Base-by-base conservation (phyloP, 1,140 invertebrate species). In the Achatina immaculata region DNA sequence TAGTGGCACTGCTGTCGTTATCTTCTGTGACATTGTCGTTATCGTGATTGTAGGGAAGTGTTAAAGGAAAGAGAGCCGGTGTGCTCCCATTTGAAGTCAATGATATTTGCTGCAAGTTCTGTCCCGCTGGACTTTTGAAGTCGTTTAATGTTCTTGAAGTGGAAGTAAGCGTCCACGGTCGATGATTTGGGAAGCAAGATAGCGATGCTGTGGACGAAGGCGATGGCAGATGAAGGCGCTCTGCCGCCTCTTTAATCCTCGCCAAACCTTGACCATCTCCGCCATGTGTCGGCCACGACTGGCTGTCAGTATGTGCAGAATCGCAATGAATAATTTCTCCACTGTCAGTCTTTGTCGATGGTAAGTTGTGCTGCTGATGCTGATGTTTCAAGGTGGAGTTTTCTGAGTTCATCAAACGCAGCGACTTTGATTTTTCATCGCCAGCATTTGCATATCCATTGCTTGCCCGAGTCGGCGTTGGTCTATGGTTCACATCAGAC, bases 161-260 rank as follows among this genome's bases (percentile, higher is more conserved):
- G 7, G 24, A 34, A 24, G 38, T 40, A 14, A n/a, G 28, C 34
- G 14, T 2, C 43, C 43, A 19, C 16, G 14, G 11, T 0, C 74
- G 48, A 34, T 76, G 34, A 62, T 34, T 21, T 28, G 62, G 62
- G 40, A 28, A 4, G 31, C 31, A 1, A n/a, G 3, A n/a, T 55
- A 43, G 28, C 9, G 74, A 11, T 24, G 58, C 11, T 0, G 24
- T 28, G 0, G 40, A 31, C 16, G 74, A 40, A 3, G 74, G 19
- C 16, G 24, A 55, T 3, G 74, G 43, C 3, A 62, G 34, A 38
- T 62, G 48, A 4, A 62, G 34, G 11, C 55, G 74, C n/a, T 76
- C 74, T 31, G 62, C 38, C 9, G 76, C 68, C 36, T 78, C 76
- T 34, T 24, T 19, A 55, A 68, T 78, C 34, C 62, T 78, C 1